Percentiles rank a stretch among this genome's conserved stretches.
phyloP scores from a whole-genome alignment of 2,888 invertebrate species.

The Drosophila cyrtoloma region DNA sequence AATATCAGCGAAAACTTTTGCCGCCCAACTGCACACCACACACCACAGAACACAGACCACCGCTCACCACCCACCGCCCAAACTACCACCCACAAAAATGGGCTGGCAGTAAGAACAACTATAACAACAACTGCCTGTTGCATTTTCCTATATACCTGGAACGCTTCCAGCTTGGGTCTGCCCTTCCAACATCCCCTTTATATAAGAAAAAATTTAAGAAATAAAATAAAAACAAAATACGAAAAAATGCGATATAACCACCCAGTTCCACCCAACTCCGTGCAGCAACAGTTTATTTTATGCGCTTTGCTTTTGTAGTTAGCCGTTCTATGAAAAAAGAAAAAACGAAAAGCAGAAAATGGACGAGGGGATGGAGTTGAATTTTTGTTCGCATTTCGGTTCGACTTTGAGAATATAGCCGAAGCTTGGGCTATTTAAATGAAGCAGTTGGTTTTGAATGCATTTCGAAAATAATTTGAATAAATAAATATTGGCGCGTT shows the following conservation, averaged over 20 bases:
- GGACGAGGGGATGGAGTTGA: not conserved
- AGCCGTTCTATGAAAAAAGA: constrained; percentile 10
- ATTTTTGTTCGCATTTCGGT: constrained; percentile 12
- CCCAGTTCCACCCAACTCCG: constrained; percentile 25
- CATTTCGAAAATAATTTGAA: constrained; percentile 10
- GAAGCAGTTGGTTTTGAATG: constrained; percentile 29
- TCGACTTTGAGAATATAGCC: not conserved
- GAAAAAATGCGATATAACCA: constrained; percentile 26
- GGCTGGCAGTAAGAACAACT: constrained; percentile 38
- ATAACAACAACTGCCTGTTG: constrained; percentile 76
- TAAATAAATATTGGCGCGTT: constrained; percentile 6
- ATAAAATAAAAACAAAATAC: constrained; percentile 63
- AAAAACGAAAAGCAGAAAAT: not conserved
- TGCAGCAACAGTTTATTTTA: constrained; percentile 64
- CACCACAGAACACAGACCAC: not conserved
- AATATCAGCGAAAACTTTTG: constrained; percentile 52
- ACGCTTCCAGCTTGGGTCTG: constrained; percentile 47
- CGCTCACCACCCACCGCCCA: constrained; percentile 6
- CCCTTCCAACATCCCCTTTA: constrained; percentile 51
- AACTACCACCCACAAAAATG: constrained; percentile 28
- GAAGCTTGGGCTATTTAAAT: constrained; percentile 17
- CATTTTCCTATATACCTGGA: constrained; percentile 72
- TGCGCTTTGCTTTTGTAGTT: constrained; percentile 50
- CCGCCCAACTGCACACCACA: constrained; percentile 19
- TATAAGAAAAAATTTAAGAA: constrained; percentile 52